A percentile compares a stretch with the other conserved stretches of the same genome.
Conservation (phyloP, 2,113 vertebrate species). For the Chloebia gouldiae region DNA sequence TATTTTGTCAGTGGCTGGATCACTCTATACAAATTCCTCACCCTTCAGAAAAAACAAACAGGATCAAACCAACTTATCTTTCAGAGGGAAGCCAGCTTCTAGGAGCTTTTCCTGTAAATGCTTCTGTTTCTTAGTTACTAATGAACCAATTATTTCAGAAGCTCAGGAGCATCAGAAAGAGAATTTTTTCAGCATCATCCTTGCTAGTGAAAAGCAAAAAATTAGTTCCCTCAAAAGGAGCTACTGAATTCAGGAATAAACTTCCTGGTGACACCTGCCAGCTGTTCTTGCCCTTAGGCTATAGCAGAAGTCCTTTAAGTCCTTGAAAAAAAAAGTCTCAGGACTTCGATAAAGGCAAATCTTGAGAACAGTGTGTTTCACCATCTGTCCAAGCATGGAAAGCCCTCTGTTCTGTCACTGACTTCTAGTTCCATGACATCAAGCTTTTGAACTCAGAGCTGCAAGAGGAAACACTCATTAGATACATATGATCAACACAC, state of each 20-base stretch:
- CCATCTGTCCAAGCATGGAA: not conserved
- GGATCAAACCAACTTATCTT: not conserved
- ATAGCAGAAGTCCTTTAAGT: not conserved
- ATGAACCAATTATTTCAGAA: not conserved
- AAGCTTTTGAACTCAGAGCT: not conserved
- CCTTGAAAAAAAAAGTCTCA: not conserved
- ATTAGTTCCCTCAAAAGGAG: not conserved
- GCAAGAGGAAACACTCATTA: not conserved
- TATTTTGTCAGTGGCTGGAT: not conserved
- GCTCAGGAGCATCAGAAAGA: not conserved
- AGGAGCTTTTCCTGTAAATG: constrained; percentile 6
- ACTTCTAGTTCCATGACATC: not conserved
- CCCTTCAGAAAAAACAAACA: not conserved
- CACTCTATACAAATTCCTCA: not conserved
- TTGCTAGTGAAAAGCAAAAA: not conserved
- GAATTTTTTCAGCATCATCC: not conserved
- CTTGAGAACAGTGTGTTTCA: not conserved
- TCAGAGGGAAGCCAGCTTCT: not conserved
- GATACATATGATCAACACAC: accelerated
- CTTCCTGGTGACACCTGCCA: not conserved
- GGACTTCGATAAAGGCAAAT: not conserved
- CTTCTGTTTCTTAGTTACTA: constrained; percentile 40
- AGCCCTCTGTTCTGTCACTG: not conserved
- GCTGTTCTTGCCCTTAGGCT: not conserved
- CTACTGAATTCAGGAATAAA: not conserved